Evolutionary conservation across 2,797 vertebrate genomes (phyloP).

Genomic region (Serranus cabrilla): DNA sequence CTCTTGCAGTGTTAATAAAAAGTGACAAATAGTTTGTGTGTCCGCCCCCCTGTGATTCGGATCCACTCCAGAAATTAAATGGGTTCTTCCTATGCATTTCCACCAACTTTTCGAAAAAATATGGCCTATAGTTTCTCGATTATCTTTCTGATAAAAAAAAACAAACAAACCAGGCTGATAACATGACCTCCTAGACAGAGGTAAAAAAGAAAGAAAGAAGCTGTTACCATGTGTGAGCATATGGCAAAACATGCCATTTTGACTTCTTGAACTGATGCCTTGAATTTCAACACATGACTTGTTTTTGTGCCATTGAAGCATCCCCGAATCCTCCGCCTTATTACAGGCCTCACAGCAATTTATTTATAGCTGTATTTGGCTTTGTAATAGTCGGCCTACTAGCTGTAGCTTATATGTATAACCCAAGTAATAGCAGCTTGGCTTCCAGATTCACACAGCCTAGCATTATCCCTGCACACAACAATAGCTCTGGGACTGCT

Average conservation of each 20-base stretch:
- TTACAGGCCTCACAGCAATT: constrained; percentile 21
- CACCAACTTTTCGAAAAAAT: not conserved
- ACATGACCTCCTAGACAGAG: too few relatives aligned
- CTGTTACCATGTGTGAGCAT: not conserved
- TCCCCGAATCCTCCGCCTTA: not conserved
- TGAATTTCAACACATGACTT: constrained; percentile 8
- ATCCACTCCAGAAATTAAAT: not conserved
- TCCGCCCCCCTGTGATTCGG: too few relatives aligned
- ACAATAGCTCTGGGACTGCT: constrained; percentile 70
- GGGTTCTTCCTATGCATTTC: not conserved
- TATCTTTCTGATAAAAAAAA: not conserved
- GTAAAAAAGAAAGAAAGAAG: constrained; percentile 7
- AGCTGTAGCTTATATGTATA: constrained; percentile 51
- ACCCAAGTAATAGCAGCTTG: constrained; percentile 69
- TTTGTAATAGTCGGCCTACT: constrained; percentile 50
- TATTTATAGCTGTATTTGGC: constrained; percentile 60
- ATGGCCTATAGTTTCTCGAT: not conserved
- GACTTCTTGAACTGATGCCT: not conserved
- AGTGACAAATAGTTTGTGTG: too few relatives aligned
- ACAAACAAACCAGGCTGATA: too few relatives aligned
- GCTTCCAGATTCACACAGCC: constrained; percentile 60
- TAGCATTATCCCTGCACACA: constrained; percentile 71
- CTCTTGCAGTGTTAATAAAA: too few relatives aligned
- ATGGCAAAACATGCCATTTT: not conserved
- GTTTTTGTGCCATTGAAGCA: constrained; percentile 7